Conservation (phyloP, 37 sponge, comb jelly and placozoan species). For the Diacarnus erythraeanus region DNA sequence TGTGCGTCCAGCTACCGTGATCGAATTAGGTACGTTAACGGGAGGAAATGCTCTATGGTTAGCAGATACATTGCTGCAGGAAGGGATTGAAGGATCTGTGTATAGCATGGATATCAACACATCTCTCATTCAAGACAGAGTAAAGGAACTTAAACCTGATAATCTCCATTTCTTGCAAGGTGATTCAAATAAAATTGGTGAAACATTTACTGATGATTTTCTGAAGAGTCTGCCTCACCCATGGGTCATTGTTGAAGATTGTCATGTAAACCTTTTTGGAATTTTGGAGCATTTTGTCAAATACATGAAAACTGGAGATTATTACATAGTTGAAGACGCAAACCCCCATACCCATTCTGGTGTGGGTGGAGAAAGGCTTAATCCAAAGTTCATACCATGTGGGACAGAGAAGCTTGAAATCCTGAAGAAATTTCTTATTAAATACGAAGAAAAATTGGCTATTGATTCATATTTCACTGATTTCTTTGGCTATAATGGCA, state of each 20-base stretch:
- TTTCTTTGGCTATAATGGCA: conserved; percentile 63
- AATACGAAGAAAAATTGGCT: conserved; percentile 26
- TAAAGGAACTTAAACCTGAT: conserved; percentile 33
- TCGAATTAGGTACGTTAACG: conserved; percentile 68
- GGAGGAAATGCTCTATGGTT: conserved; percentile 66
- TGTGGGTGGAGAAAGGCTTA: neutral
- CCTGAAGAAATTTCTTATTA: conserved; percentile 41
- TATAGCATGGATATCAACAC: conserved; percentile 61
- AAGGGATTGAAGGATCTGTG: conserved; percentile 20
- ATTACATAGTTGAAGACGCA: conserved; percentile 63
- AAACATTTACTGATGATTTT: conserved; percentile 37
- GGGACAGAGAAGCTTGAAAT: conserved; percentile 1
- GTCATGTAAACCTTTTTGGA: conserved; percentile 39
- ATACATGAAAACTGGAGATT: conserved; percentile 57
- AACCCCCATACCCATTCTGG: conserved; percentile 16
- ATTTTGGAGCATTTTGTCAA: conserved; percentile 44
- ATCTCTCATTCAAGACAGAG: conserved; percentile 23
- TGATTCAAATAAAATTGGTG: conserved; percentile 37
- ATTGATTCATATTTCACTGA: conserved; percentile 59
- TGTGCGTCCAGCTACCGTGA: conserved; percentile 48
- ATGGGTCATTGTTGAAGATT: conserved; percentile 63
- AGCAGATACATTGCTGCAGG: conserved; percentile 33
- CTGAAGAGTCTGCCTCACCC: conserved; percentile 47
- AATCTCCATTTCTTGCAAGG: conserved; percentile 61
- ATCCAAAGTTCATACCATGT: neutral